These are phyloP conservation scores for Laticauda colubrina DNA, from an alignment of 2,113 vertebrate species.

Conservation along the genomic window DNA sequence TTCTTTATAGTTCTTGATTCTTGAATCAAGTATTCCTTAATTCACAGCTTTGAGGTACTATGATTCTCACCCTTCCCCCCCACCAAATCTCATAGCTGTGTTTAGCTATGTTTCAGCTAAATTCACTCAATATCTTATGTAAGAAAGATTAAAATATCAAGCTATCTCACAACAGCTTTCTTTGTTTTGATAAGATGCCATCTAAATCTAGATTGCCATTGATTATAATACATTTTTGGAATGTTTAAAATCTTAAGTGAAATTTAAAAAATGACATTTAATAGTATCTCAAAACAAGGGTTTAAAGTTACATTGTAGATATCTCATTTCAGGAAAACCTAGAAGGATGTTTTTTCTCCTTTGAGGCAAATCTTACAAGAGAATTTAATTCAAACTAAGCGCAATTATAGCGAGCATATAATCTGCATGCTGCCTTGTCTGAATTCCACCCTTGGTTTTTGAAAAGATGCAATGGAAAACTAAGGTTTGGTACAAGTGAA, in stretches of 20 bases:
- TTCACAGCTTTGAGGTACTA: not conserved
- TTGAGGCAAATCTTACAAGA: not conserved
- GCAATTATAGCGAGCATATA: not conserved
- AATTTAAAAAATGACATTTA: not conserved
- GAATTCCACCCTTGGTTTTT: not conserved
- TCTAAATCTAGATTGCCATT: not conserved
- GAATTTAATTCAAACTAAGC: not conserved
- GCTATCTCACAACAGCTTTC: not conserved
- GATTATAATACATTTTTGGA: not conserved
- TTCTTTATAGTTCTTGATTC: not conserved
- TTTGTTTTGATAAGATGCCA: not conserved
- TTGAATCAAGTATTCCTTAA: not conserved
- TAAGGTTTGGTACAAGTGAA: not conserved
- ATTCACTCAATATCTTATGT: not conserved
- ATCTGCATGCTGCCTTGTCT: not conserved
- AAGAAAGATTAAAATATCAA: not conserved
- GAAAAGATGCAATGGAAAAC: not conserved
- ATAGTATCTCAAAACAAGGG: not conserved
- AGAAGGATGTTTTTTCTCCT: not conserved
- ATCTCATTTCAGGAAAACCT: not conserved
- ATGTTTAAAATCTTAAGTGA: not conserved
- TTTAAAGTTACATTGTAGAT: not conserved
- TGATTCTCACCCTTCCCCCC: not conserved
- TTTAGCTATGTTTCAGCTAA: not conserved
- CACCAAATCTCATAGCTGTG: not conserved